A percentile compares a stretch with the other conserved stretches of the same genome.
Evolutionary conservation across 2,797 vertebrate species (phyloP).

Genomic region (Tinamus major): DNA sequence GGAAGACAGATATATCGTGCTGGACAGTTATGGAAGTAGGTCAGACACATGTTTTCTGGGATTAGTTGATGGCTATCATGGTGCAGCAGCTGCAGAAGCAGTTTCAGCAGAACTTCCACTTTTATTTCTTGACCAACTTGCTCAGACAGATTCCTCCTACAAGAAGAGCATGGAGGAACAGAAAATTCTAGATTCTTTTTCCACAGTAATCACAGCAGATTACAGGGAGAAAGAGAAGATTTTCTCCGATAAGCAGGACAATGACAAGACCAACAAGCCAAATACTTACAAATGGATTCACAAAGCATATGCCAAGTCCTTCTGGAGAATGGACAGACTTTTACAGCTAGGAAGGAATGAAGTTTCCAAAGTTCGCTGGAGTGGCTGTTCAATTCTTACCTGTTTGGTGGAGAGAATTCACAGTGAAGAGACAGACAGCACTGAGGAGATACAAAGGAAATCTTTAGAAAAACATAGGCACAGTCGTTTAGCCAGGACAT

Average conservation of each 20-base stretch:
- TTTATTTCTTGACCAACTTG: conserved; percentile 76
- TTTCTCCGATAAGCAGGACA: conserved; percentile 27
- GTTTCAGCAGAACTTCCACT: conserved; percentile 74
- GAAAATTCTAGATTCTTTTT: conserved; percentile 66
- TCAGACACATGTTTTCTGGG: conserved; percentile 73
- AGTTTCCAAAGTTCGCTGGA: conserved; percentile 74
- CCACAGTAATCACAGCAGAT: conserved; percentile 68
- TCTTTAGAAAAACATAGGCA: not conserved
- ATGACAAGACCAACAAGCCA: not conserved
- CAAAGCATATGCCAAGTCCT: conserved; percentile 73
- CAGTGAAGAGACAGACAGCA: not conserved
- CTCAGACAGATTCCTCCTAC: conserved; percentile 65
- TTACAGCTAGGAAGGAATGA: conserved; percentile 75
- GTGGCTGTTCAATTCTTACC: conserved; percentile 71
- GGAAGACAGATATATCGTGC: conserved; percentile 67
- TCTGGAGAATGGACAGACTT: conserved; percentile 78
- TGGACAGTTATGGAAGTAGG: conserved; percentile 69
- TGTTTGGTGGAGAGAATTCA: conserved; percentile 70
- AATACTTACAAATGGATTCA: conserved; percentile 55
- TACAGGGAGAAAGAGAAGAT: conserved; percentile 48
- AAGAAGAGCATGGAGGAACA: conserved; percentile 53
- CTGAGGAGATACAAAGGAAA: not conserved
- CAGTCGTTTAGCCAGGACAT: not conserved
- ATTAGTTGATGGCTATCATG: conserved; percentile 69
- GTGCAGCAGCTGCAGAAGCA: conserved; percentile 62